These are phyloP conservation scores for Conger conger DNA, from an alignment of 2,113 vertebrate genomes.

Conservation along the genomic window DNA sequence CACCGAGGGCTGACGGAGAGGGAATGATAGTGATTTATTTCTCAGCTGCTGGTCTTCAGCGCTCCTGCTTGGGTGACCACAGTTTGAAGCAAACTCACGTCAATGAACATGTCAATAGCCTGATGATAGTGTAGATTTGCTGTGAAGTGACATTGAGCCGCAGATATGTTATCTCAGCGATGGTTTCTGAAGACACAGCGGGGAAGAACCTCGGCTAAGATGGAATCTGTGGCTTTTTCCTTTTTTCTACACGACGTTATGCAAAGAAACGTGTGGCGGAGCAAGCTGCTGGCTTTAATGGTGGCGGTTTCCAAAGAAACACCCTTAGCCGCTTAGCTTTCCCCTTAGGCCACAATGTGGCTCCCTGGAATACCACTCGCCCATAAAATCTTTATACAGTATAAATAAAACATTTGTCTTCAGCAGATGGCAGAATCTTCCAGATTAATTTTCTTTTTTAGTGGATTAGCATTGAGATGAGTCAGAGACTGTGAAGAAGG, in stretches of 20 bases:
- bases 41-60: neutral
- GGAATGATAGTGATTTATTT: neutral
- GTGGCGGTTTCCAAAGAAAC: neutral
- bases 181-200: neutral
- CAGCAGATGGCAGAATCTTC: slow-evolving; percentile 19
- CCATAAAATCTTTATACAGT: slow-evolving; percentile 17
- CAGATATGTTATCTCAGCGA: neutral
- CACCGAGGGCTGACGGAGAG: neutral
- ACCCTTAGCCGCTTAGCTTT: neutral
- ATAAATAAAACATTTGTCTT: slow-evolving; percentile 25
- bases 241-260: neutral
- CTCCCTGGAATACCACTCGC: slow-evolving; percentile 2
- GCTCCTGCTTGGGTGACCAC: neutral
- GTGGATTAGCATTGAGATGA: slow-evolving; percentile 17
- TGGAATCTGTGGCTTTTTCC: neutral
- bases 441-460: slow-evolving; percentile 17
- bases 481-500: neutral
- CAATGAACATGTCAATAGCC: neutral
- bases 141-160: too few species aligned
- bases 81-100: neutral
- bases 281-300: neutral
- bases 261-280: neutral
- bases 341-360: neutral
- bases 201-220: neutral
- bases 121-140: neutral